Evolutionary conservation across 1,140 invertebrate genomes (phyloP).

Genomic region (Drosophila suzukii): DNA sequence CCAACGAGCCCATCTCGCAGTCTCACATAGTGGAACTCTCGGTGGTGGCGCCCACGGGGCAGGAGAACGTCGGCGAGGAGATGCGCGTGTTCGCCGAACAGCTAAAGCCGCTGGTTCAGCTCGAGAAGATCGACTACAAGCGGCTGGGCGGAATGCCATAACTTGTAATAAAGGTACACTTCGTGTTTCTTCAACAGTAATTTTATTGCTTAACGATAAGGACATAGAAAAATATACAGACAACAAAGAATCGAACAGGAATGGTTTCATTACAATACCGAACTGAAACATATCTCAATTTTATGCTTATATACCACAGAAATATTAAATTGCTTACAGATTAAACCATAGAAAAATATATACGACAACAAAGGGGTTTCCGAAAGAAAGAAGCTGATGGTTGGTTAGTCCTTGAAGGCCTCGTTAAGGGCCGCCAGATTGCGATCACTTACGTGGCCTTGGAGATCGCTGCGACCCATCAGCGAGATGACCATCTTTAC

Average conservation of each 20-base stretch:
- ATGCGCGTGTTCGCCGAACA: conserved; percentile 98
- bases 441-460: conserved; percentile 63
- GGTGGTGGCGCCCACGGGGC: conserved; percentile 94
- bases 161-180: neutral
- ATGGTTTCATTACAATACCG: neutral
- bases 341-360: conserved; percentile 14
- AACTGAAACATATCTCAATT: neutral
- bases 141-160: conserved; percentile 87
- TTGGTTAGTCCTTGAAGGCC: conserved; percentile 71
- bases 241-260: neutral
- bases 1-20: conserved; percentile 93
- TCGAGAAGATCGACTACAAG: conserved; percentile 96
- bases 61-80: conserved; percentile 97
- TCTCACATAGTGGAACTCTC: conserved; percentile 98
- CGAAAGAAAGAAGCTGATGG: neutral
- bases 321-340: conserved; percentile 16
- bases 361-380: neutral
- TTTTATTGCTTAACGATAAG: conserved; percentile 10
- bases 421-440: conserved; percentile 74
- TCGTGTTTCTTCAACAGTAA: conserved; percentile 9
- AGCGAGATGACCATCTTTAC: conserved; percentile 95
- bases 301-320: conserved; percentile 2
- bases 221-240: neutral
- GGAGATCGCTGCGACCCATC: conserved; percentile 92
- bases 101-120: conserved; percentile 94